Evolutionary conservation across 2,888 invertebrate species (phyloP).

Genomic region (Ophion slaviceki): DNA sequence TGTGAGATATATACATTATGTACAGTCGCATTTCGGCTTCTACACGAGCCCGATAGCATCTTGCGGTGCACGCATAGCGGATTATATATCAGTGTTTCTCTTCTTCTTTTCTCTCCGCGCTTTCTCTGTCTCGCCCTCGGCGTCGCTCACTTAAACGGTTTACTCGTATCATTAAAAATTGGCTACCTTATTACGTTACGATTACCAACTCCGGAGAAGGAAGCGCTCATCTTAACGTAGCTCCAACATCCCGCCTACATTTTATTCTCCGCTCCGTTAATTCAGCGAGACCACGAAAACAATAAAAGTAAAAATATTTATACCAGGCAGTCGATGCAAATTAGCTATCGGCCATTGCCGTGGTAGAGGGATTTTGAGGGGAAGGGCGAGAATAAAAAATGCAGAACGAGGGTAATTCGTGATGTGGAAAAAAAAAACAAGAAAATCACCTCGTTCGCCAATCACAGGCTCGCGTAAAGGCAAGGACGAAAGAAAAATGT

Average conservation of each 20-base stretch:
- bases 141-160: constrained; percentile 3
- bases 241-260: background rate
- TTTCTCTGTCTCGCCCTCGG: background rate
- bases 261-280: constrained; percentile 3
- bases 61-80: constrained; percentile 75
- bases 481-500: constrained; percentile 52
- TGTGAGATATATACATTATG: constrained; percentile 72
- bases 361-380: background rate
- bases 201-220: constrained; percentile 21
- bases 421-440: constrained; percentile 52
- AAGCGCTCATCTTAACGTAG: constrained; percentile 7
- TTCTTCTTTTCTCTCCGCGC: background rate
- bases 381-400: constrained; percentile 23
- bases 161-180: constrained; percentile 73
- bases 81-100: constrained; percentile 72
- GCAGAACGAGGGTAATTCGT: constrained; percentile 61
- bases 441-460: constrained; percentile 65
- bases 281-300: constrained; percentile 7
- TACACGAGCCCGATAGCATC: constrained; percentile 68
- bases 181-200: constrained; percentile 67
- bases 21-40: constrained; percentile 75
- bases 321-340: background rate
- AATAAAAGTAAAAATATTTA: background rate
- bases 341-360: background rate
- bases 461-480: constrained; percentile 65